A percentile compares a stretch with the other conserved stretches of the same genome.
phyloP scores from a whole-genome alignment of 1,140 invertebrate genomes.

The honey bee (Apis mellifera) region Amel_HAv3.1 CM009935.2:12157501-12158000 shows the following conservation, averaged over 20 bases:
- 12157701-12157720: too few species aligned
- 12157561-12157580: too few species aligned
- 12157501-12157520: too few species aligned
- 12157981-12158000: conserved; percentile 57
- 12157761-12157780: background rate
- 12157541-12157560: too few species aligned
- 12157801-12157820: background rate
- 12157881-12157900: conserved; percentile 37
- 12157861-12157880: conserved; percentile 38
- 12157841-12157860: conserved; percentile 30
- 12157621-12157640: too few species aligned
- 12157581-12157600: too few species aligned
- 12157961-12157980: conserved; percentile 43
- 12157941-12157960: background rate
- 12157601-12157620: too few species aligned
- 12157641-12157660: too few species aligned
- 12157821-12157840: conserved; percentile 24
- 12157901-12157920: conserved; percentile 60
- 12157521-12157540: too few species aligned
- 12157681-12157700: background rate
- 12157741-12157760: background rate
- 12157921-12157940: conserved; percentile 31
- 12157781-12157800: background rate
- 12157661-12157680: too few species aligned
- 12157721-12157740: background rate